A percentile compares a stretch with the other conserved stretches of the same genome.
phyloP scores from a whole-genome alignment of 2,113 vertebrate species.

The Columba janthina region DNA sequence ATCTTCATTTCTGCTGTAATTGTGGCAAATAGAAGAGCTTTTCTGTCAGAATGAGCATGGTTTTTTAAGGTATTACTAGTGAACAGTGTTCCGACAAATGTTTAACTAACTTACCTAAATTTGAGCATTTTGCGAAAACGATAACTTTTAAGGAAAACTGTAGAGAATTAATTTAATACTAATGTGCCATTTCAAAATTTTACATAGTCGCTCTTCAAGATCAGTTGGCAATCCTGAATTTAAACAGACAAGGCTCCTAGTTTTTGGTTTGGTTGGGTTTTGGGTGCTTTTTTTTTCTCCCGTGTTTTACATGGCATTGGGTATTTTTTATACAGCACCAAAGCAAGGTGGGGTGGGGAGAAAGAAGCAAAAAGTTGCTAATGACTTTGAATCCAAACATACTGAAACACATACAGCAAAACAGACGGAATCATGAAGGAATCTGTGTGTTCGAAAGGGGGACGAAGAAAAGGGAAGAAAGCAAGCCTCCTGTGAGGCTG shows the following conservation, averaged over 20 bases:
- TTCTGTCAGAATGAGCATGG: background rate
- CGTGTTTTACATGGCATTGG: background rate
- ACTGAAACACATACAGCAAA: background rate
- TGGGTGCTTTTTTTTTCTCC: background rate
- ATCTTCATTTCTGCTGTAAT: background rate
- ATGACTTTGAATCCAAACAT: background rate
- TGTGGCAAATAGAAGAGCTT: background rate
- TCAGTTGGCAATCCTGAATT: background rate
- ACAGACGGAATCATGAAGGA: background rate
- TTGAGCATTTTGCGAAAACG: background rate
- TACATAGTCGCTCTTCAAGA: background rate
- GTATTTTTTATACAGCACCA: background rate
- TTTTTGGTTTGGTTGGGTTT: background rate
- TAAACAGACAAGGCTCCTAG: background rate
- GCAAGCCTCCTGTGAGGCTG: slow-evolving; percentile 24
- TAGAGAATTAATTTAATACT: background rate
- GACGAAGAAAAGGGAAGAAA: background rate
- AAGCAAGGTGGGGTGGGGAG: background rate
- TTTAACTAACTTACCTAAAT: background rate
- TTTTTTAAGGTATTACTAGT: background rate
- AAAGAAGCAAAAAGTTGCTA: background rate
- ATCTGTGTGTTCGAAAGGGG: slow-evolving; percentile 32
- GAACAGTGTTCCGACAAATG: background rate
- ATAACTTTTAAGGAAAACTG: background rate
- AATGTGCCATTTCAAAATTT: background rate